Evolutionary conservation across 2,888 invertebrate genomes (phyloP).

Genomic region (Patella caerulea): DNA sequence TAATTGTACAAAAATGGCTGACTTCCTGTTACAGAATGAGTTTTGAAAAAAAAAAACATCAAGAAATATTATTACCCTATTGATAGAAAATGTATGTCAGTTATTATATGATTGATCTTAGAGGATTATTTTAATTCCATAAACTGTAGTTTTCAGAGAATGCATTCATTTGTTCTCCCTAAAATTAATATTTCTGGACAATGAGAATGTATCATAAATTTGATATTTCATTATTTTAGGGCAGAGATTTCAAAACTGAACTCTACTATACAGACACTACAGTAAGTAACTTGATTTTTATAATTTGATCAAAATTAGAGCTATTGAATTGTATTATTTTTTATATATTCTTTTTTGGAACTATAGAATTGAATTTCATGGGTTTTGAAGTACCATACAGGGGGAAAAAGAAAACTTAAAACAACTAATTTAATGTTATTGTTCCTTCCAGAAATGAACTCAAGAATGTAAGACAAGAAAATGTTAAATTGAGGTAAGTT

Average conservation of each 20-base stretch:
- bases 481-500: slow-evolving; percentile 52
- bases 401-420: neutral
- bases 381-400: no score
- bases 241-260: slow-evolving; percentile 47
- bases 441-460: slow-evolving; percentile 47
- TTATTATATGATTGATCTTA: no score
- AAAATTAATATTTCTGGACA: no score
- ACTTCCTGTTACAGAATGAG: no score
- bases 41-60: no score
- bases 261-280: slow-evolving; percentile 36
- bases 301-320: neutral
- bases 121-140: no score
- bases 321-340: neutral
- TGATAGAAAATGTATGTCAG: no score
- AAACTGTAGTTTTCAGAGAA: no score
- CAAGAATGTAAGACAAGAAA: slow-evolving; percentile 48
- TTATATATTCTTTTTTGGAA: no score
- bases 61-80: no score
- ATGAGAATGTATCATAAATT: neutral
- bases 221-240: slow-evolving; percentile 37
- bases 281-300: slow-evolving; percentile 43
- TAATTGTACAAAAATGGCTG: neutral
- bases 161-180: no score
- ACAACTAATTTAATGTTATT: slow-evolving; percentile 2
- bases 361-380: no score